Percentiles rank a stretch among this genome's conserved stretches.
These are phyloP conservation scores for Nyctalus aviator DNA, from an alignment of 2,797 vertebrate genomes.

Conservation along the genomic window DNA sequence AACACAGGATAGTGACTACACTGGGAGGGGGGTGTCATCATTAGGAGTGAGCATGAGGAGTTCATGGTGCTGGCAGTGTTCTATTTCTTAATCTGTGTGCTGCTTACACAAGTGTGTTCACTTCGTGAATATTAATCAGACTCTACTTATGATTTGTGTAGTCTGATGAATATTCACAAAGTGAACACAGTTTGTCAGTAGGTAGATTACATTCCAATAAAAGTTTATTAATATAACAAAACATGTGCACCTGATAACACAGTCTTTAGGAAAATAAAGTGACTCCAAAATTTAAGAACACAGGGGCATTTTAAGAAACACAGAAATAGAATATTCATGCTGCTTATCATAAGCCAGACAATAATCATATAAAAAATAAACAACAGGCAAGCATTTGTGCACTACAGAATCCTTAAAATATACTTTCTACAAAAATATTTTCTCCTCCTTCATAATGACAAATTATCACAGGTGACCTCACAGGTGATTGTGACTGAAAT, in stretches of 20 bases:
- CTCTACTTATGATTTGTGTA: background rate
- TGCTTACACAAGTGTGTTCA: background rate
- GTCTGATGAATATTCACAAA: background rate
- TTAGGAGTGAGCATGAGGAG: background rate
- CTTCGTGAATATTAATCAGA: background rate
- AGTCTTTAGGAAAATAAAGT: conserved; percentile 6
- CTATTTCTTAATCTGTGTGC: background rate
- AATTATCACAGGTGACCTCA: conserved; percentile 12
- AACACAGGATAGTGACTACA: background rate
- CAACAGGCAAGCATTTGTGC: background rate
- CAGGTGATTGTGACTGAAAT: conserved; percentile 26
- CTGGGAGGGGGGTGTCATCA: background rate
- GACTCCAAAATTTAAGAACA: background rate
- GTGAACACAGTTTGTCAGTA: background rate
- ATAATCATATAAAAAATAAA: background rate
- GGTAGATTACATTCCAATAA: background rate
- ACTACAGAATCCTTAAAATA: conserved; percentile 10
- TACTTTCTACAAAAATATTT: conserved; percentile 41
- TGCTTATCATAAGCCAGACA: background rate
- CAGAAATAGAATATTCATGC: background rate
- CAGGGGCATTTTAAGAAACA: background rate
- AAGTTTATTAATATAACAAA: background rate
- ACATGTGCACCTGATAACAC: background rate
- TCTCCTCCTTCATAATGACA: conserved; percentile 30
- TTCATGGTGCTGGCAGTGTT: background rate